These are phyloP conservation scores for Athalia cordata DNA, from an alignment of 2,888 invertebrate genomes.

Conservation along the genomic window DNA sequence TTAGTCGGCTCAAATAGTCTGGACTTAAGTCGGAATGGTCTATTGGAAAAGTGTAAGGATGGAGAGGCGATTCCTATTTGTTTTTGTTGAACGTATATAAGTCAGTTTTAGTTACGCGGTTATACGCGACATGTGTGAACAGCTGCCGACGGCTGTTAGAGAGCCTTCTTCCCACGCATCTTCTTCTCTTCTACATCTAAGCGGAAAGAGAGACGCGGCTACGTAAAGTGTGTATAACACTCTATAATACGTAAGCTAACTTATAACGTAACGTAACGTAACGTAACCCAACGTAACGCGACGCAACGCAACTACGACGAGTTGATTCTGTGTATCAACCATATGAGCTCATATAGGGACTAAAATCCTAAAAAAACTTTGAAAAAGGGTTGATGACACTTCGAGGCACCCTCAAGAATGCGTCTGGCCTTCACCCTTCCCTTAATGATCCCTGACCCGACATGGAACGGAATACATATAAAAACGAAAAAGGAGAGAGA, in stretches of 20 bases:
- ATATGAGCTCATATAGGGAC: conserved; percentile 23
- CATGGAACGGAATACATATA: conserved; percentile 38
- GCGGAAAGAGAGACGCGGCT: neutral
- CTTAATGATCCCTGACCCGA: conserved; percentile 59
- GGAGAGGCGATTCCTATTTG: conserved; percentile 40
- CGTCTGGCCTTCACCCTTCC: conserved; percentile 49
- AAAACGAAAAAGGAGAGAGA: conserved; percentile 40
- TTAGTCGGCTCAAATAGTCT: neutral
- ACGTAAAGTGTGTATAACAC: no score
- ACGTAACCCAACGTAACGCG: neutral
- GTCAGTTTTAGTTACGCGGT: conserved; percentile 49
- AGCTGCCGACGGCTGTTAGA: conserved; percentile 64
- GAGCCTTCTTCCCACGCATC: conserved; percentile 70
- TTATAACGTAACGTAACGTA: neutral
- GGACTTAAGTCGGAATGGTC: conserved; percentile 30
- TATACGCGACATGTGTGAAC: conserved; percentile 68
- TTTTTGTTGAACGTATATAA: conserved; percentile 46
- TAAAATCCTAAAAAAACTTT: conserved; percentile 22
- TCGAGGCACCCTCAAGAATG: conserved; percentile 41
- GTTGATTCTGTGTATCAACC: conserved; percentile 15
- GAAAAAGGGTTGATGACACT: conserved; percentile 54
- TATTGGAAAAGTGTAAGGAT: conserved; percentile 21
- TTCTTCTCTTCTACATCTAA: conserved; percentile 47
- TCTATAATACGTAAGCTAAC: neutral
- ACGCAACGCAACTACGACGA: conserved; percentile 28